Evolutionary conservation across 2,113 vertebrate genomes (phyloP), one percentile per base, ranked within the genome.

Genomic region (Lasiurus cinereus): DNA sequence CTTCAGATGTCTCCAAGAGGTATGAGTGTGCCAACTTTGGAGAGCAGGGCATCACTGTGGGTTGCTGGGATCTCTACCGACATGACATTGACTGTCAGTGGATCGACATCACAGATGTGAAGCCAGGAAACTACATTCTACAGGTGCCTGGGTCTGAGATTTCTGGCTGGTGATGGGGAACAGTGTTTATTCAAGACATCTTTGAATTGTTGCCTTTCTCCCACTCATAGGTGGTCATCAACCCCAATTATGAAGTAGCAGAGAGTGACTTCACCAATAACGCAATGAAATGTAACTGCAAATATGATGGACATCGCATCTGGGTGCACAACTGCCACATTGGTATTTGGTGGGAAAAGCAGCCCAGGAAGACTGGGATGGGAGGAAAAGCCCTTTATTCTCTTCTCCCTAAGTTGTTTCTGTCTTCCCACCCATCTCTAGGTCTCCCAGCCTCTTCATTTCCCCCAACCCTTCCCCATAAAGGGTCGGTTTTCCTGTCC

Each of bases 231-330:
- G 97, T 99, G 1, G 98, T 99, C 56, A 99, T 99, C 95, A 99
- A 99, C 98, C 99, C 99, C 29, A 99, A 99, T 82, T 98, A 98
- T 0, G 99, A 99, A 96, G 99, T 99, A 95, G 99, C 99, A 0
- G 99, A 99, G 97, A 99, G 99, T 1, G 99, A 99, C 97, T 99
- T 99, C 97, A 99, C 99, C 98, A 99, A 99, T 98, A 99, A 99
- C 0, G 99, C 98, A 94, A 99, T 99, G 99, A 99, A 99, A 89
- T 99, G 99, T 95, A 99, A 99, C 98, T 99, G 99, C 98, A 99
- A 99, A 97, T 99, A 99, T 0, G 99, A 99, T 0, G 99, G 99
- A 4, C 99, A 99, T 66, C 99, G 99, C 73, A 99, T 99, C 98
- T 99, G 99, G 99, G 98, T 99, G 96, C 99, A 99, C 96, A 99